Evolutionary conservation across 2,113 vertebrate species (phyloP).

Genomic region (Vireo altiloquus): DNA sequence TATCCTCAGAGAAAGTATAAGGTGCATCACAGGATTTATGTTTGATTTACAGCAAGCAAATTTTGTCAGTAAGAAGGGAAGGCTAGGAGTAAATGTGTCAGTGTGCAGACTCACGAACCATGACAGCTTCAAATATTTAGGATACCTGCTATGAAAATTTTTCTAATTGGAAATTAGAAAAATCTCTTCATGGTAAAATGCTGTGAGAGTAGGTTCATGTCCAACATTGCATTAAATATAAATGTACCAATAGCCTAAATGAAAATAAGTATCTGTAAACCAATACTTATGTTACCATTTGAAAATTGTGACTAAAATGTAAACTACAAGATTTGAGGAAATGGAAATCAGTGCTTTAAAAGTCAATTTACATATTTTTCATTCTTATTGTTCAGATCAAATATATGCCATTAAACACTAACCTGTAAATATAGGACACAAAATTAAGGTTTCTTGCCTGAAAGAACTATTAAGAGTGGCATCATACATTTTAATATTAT

Average conservation of each 20-base stretch:
- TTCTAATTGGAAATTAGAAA: not conserved
- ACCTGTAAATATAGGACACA: not conserved
- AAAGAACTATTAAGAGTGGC: not conserved
- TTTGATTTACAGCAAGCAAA: not conserved
- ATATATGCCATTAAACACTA: not conserved
- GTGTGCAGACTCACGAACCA: not conserved
- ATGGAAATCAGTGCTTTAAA: not conserved
- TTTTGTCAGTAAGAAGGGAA: not conserved
- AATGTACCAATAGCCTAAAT: not conserved
- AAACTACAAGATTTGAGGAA: not conserved
- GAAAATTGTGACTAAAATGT: not conserved
- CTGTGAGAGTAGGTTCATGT: not conserved
- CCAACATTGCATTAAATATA: not conserved
- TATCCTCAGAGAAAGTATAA: not conserved
- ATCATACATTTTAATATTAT: not conserved
- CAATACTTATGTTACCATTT: not conserved
- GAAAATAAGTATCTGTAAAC: not conserved
- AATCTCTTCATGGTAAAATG: not conserved
- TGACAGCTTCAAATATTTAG: not conserved
- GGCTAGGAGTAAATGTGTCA: not conserved
- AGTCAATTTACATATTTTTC: not conserved
- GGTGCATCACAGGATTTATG: not conserved
- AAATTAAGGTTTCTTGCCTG: not conserved
- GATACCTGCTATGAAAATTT: not conserved
- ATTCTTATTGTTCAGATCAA: slow-evolving; percentile 2